Percentiles rank a stretch among this genome's conserved stretches.
phyloP scores from a whole-genome alignment of 2,113 vertebrate species.

The Elephantulus edwardii region DNA sequence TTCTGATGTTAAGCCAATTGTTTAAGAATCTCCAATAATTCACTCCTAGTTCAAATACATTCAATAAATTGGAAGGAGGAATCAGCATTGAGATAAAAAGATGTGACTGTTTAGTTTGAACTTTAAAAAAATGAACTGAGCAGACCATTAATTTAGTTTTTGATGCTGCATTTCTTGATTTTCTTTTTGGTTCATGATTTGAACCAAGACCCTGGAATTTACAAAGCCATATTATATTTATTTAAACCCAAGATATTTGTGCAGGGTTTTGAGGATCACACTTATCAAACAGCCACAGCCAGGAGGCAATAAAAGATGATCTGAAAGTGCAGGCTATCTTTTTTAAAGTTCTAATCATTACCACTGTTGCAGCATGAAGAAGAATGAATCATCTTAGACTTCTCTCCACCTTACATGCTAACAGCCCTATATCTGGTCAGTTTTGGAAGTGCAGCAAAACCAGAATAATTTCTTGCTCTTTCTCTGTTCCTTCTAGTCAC shows the following conservation, averaged over 20 bases:
- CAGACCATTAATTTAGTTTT: neutral
- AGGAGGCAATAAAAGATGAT: neutral
- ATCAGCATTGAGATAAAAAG: neutral
- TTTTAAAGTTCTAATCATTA: neutral
- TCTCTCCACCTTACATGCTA: neutral
- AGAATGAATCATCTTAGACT: neutral
- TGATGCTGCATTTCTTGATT: neutral
- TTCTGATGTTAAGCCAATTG: neutral
- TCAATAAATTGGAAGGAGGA: neutral
- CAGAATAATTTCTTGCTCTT: neutral
- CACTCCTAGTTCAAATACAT: neutral
- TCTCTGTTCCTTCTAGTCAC: neutral
- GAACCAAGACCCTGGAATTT: constrained; percentile 10
- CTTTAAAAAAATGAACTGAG: neutral
- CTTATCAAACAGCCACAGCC: neutral
- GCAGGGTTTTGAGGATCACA: neutral
- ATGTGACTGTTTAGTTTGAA: neutral
- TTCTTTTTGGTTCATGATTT: neutral
- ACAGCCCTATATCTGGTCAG: neutral
- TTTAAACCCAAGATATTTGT: neutral
- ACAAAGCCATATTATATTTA: neutral
- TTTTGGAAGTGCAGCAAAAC: neutral
- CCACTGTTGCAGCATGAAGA: neutral
- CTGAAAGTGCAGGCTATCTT: neutral
- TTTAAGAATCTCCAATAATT: constrained; percentile 23